A percentile compares a stretch with the other conserved stretches of the same genome.
phyloP scores from a whole-genome alignment of 2,113 vertebrate species.

The Cyanoramphus novaezelandiae region DNA sequence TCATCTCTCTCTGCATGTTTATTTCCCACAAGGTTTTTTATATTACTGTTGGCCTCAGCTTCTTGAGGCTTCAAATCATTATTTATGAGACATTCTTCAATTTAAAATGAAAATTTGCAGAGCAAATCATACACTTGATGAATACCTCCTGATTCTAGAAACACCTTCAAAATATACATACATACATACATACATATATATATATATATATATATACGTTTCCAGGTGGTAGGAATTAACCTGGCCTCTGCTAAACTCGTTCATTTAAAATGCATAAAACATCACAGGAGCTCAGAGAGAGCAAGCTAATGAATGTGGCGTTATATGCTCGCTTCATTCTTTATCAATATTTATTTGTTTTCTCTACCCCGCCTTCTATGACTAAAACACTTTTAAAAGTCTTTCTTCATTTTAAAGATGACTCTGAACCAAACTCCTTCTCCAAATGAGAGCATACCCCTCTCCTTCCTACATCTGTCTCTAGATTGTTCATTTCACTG shows the following conservation, averaged over 20 bases:
- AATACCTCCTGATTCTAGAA: neutral
- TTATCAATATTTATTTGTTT: slow-evolving; percentile 55
- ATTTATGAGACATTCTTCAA: neutral
- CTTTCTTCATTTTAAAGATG: neutral
- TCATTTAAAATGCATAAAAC: slow-evolving; percentile 32
- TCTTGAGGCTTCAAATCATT: neutral
- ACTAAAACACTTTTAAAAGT: neutral
- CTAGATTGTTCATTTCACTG: neutral
- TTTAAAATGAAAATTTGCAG: slow-evolving; percentile 34
- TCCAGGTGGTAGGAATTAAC: slow-evolving; percentile 27
- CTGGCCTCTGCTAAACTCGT: neutral
- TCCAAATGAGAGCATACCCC: neutral
- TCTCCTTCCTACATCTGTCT: neutral
- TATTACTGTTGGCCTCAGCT: neutral
- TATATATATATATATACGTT: neutral
- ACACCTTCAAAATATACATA: neutral
- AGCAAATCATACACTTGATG: neutral
- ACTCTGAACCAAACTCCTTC: neutral
- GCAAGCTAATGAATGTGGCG: neutral
- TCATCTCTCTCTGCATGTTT: neutral
- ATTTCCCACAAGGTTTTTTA: neutral
- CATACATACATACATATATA: neutral
- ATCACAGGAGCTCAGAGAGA: neutral
- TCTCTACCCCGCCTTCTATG: neutral
- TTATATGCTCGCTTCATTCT: neutral